Evolutionary conservation across 2,888 invertebrate genomes (phyloP).

Genomic region (Sminthurides aquaticus): DNA sequence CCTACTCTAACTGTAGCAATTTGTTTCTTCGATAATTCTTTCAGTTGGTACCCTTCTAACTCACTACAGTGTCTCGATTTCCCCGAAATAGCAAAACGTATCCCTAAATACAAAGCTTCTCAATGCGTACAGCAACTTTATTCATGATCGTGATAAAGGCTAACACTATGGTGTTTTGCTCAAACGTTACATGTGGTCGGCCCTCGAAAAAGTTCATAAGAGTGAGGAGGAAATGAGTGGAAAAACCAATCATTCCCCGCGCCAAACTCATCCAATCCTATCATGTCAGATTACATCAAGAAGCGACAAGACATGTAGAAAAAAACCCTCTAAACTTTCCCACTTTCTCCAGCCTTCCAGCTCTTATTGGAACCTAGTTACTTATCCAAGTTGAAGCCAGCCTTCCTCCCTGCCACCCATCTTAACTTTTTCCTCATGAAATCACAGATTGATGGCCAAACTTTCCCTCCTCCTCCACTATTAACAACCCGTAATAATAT

Average conservation of each 20-base stretch:
- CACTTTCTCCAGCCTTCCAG: not conserved
- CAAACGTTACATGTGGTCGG: too few relatives aligned
- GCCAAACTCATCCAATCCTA: constrained; percentile 21
- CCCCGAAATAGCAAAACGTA: too few relatives aligned
- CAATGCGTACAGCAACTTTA: too few relatives aligned
- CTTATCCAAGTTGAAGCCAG: not conserved
- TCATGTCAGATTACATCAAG: constrained; percentile 14
- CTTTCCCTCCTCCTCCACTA: not conserved
- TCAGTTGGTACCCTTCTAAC: too few relatives aligned
- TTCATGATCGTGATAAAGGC: too few relatives aligned
- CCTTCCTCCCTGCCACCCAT: not conserved
- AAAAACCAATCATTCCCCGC: constrained; percentile 35
- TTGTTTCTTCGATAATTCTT: too few relatives aligned
- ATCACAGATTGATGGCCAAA: not conserved
- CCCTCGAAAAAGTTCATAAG: constrained; percentile 6
- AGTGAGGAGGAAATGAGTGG: constrained; percentile 28
- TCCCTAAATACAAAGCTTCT: too few relatives aligned
- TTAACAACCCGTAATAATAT: not conserved
- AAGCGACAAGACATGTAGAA: not conserved
- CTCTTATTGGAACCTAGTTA: not conserved
- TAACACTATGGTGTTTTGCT: too few relatives aligned
- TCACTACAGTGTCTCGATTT: too few relatives aligned
- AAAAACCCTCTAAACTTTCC: not conserved
- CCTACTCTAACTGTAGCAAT: too few relatives aligned
- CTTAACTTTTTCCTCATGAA: not conserved